Base-by-base conservation (phyloP, 2,113 vertebrate species). In the Dolichotis patagonum region DNA sequence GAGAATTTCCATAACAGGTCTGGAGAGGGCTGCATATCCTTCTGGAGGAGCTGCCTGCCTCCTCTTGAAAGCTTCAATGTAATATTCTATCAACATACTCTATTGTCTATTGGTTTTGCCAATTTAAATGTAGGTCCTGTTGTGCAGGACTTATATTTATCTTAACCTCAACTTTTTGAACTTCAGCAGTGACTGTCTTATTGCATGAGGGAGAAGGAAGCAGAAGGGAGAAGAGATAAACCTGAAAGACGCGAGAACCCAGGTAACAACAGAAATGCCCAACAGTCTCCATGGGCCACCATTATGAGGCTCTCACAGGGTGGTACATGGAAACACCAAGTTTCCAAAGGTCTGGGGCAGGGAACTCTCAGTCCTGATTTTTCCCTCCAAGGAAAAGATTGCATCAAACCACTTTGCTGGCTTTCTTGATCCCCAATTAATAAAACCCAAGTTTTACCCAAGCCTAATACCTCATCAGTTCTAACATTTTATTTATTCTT, bases 391-490 rank as follows among this genome's bases (percentile, higher is more conserved):
- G 22, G 28, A 14, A 87, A 87, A 65, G 49, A 38, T 26, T 49
- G 49, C 62, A 73, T n/a, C 67, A 90, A 69, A 87, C 32, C 75
- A 86, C n/a, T 60, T 65, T 41, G 71, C 67, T 62, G 10, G 78
- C 62, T 62, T 46, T 84, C 75, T 41, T 69, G 60, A 32, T 75
- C 88, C 49, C 54, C 92, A 75, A 85, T 78, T 85, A 85, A 69
- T 41, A 32, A 95, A 88, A 94, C 3, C 26, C 88, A 92, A 75
- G 17, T 35, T 78, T 26, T 94, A 96, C 13, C 26, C n/a, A n/a
- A n/a, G 8, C 17, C 35, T 77, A 78, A 77, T 92, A n/a, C 63
- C 52, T 77, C 89, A 86, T 62, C 38, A 88, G 43, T 46, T 46
- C 56, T 32, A 85, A 67, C 32, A 92, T 67, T 81, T 85, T 16